Base-by-base conservation (phyloP, 2,113 vertebrate genomes). In the Hymenochirus boettgeri region DNA sequence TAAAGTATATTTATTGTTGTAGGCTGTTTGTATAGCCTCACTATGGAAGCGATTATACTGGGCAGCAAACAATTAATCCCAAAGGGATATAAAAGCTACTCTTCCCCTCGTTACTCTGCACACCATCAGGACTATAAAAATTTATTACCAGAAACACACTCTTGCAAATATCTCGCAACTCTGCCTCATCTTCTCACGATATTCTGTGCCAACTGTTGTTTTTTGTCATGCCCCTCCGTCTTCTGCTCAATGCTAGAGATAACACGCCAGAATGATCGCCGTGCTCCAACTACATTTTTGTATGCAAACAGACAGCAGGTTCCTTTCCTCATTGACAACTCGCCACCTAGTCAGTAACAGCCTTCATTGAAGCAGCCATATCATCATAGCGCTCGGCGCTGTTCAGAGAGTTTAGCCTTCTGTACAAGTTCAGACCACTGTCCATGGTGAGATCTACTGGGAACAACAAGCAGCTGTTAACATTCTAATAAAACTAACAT, bases 211-310 rank as follows among this genome's bases (percentile, higher is more conserved):
- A 98, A 94, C 84, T 94, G 91, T 85, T 94, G 92, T 78, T 96
- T 99, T 88, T 95, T 98, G 82, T 99, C 95, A 1, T 92, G 94
- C 52, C 89, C 87, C 80, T 98, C 95, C 0, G 91, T 92, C 78
- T 98, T 98, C 81, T 96, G 91, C 74, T 98, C 95, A 2, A 97
- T 98, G 89, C 94, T 96, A 86, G 95, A 97, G 85, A 95, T 94
- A 57, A 98, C 94, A 3, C 95, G 90, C 95, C 94, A 98, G 77
- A 92, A 95, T 0, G 95, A 98, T 10, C 96, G 93, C 2, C 96
- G 95, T 23, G 95, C 94, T 1, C 94, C 96, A 4, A 98, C 96
- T 77, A 99, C 96, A 0, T 99, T 99, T 90, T 99, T 99, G 85
- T 97, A 99, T 80, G 96, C 95, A 2, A n/a, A 99, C 95, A 0